Evolutionary conservation across 2,797 vertebrate species (phyloP).

Genomic region (Centroberyx gerrardi): DNA sequence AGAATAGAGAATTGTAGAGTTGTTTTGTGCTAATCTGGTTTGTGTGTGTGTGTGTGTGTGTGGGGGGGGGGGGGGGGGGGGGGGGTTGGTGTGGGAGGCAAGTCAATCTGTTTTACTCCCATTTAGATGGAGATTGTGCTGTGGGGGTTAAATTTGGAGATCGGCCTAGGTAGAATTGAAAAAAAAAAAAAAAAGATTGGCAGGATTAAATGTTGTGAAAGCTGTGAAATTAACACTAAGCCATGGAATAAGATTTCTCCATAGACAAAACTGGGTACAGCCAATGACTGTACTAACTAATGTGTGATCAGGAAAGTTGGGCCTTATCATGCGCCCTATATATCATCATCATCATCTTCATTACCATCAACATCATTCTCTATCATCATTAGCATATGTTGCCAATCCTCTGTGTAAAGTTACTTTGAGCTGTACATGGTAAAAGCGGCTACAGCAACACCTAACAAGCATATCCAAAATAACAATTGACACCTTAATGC

Average conservation of each 20-base stretch:
- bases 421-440: no score
- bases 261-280: not conserved
- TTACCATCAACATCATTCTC: no score
- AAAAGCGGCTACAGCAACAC: no score
- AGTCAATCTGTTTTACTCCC: not conserved
- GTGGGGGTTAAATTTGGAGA: not conserved
- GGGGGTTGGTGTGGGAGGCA: not conserved
- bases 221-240: not conserved
- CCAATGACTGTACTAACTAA: not conserved
- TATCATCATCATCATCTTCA: not conserved
- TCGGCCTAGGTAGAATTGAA: not conserved
- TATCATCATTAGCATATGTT: no score
- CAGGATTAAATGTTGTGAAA: not conserved
- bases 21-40: not conserved
- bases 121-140: not conserved
- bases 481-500: not conserved
- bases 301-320: no score
- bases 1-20: not conserved
- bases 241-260: not conserved
- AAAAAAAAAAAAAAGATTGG: not conserved
- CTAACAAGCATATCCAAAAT: not conserved
- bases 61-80: slow-evolving; percentile 1
- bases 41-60: not conserved
- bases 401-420: no score
- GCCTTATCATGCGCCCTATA: not conserved